phyloP scores from a whole-genome alignment of 2,113 vertebrate species.

The Hemiscyllium ocellatum region DNA sequence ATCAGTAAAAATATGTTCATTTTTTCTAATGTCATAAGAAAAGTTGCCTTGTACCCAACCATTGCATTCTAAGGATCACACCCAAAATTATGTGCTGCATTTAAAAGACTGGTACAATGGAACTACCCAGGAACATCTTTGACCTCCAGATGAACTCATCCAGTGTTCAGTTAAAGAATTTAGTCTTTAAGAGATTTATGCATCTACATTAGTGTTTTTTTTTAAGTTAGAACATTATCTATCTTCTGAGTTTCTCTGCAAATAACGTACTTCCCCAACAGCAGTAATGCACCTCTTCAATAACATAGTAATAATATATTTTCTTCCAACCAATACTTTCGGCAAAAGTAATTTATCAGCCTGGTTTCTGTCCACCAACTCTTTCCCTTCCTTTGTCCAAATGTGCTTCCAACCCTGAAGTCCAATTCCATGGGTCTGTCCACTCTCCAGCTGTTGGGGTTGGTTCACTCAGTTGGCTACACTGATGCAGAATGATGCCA shows the following conservation, averaged over 20 bases:
- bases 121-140: background rate
- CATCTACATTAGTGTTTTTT: background rate
- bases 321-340: too few species aligned
- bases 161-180: background rate
- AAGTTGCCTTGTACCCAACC: background rate
- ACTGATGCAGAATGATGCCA: too few species aligned
- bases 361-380: too few species aligned
- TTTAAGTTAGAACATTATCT: background rate
- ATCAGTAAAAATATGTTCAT: background rate
- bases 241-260: background rate
- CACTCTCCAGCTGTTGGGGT: too few species aligned
- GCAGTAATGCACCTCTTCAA: background rate
- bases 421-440: too few species aligned
- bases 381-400: too few species aligned
- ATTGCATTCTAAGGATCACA: background rate
- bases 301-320: background rate
- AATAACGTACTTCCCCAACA: background rate
- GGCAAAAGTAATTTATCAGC: too few species aligned
- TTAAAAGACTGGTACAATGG: background rate
- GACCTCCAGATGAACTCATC: background rate
- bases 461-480: too few species aligned
- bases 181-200: background rate
- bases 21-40: background rate
- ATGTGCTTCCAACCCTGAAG: too few species aligned
- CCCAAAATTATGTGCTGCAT: background rate